Percentiles rank a stretch among this genome's conserved stretches.
phyloP scores from a whole-genome alignment of 2,113 vertebrate species.

The Pelmatolapia mariae region DNA sequence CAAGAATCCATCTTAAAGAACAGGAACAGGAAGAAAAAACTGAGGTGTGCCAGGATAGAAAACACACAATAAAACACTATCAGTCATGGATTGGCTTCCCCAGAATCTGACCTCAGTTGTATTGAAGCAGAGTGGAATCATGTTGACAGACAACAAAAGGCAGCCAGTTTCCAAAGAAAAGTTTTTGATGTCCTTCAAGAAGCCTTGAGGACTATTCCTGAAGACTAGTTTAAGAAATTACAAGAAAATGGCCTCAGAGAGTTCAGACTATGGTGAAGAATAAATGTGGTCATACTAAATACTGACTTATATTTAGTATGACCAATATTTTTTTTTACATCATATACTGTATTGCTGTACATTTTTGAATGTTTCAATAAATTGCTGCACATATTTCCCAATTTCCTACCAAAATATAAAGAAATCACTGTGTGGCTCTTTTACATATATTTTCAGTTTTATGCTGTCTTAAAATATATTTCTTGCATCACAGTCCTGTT shows the following conservation, averaged over 20 bases:
- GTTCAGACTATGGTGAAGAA: not conserved
- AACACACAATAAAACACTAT: not conserved
- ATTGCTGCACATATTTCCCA: not conserved
- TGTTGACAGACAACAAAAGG: not conserved
- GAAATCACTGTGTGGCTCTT: not conserved
- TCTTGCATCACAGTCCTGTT: not conserved
- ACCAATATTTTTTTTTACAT: not conserved
- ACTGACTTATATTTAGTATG: not conserved
- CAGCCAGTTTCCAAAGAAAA: not conserved
- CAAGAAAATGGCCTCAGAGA: not conserved
- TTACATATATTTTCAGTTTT: not conserved
- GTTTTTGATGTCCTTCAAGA: not conserved
- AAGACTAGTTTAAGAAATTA: not conserved
- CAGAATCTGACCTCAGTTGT: not conserved
- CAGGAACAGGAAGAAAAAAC: not conserved
- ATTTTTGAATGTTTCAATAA: not conserved
- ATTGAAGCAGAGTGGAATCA: not conserved
- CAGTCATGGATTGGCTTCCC: not conserved
- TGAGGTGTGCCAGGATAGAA: not conserved
- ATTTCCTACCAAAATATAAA: not conserved
- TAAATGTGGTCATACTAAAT: not conserved
- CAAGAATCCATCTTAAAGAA: not conserved
- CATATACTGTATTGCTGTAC: not conserved
- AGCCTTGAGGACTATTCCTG: not conserved
- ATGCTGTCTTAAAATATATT: not conserved